phyloP scores from a whole-genome alignment of 2,888 invertebrate genomes.

The Napeogenes inachia region DNA sequence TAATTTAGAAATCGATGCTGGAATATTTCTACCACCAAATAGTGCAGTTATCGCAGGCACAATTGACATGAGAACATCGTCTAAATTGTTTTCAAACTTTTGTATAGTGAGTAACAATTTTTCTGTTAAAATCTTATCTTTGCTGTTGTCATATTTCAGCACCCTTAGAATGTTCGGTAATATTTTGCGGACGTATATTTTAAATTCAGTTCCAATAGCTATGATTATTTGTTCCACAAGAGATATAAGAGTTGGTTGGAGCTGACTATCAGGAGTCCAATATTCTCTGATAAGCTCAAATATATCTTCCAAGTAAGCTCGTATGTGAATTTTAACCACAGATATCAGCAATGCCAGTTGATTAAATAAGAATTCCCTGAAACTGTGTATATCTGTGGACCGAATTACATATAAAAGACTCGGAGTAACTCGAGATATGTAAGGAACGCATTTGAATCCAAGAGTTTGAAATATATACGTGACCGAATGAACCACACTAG shows the following conservation, averaged over 20 bases:
- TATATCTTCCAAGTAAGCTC: conserved; percentile 96
- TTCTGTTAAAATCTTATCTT: conserved; percentile 88
- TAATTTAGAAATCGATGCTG: conserved; percentile 83
- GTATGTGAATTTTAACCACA: conserved; percentile 97
- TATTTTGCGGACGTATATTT: conserved; percentile 93
- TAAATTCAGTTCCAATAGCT: conserved; percentile 96
- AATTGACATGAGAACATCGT: conserved; percentile 95
- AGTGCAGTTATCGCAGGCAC: conserved; percentile 95
- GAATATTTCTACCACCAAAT: conserved; percentile 91
- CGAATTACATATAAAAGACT: conserved; percentile 92
- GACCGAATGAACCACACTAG: conserved; percentile 96
- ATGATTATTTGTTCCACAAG: conserved; percentile 95
- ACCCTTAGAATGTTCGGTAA: conserved; percentile 96
- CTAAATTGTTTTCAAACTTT: conserved; percentile 95
- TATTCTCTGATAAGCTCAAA: conserved; percentile 94
- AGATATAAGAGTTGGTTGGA: conserved; percentile 92
- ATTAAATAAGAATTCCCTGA: conserved; percentile 95
- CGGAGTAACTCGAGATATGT: conserved; percentile 93
- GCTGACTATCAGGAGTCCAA: conserved; percentile 90
- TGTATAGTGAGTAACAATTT: conserved; percentile 91
- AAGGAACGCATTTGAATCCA: conserved; percentile 95
- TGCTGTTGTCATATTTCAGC: conserved; percentile 91
- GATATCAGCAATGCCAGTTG: conserved; percentile 95
- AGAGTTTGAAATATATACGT: conserved; percentile 97
- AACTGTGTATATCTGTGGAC: conserved; percentile 85